phyloP scores from a whole-genome alignment of 2,888 invertebrate genomes.

The Peribatodes rhomboidaria region DNA sequence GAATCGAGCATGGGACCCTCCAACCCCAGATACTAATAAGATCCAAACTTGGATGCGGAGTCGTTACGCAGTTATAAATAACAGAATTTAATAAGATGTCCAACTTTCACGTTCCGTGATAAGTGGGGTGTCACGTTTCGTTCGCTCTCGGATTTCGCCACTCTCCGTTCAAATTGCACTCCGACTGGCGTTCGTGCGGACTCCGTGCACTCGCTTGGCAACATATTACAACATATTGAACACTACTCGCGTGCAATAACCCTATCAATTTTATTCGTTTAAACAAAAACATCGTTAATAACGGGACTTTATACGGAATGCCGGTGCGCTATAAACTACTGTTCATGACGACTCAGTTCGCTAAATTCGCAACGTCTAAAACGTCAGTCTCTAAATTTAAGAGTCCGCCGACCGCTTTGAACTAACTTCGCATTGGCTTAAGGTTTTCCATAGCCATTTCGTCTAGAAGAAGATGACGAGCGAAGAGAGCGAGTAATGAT shows the following conservation, averaged over 20 bases:
- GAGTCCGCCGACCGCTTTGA: too few species aligned
- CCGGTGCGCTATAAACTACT: slow-evolving; percentile 28
- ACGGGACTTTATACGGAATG: slow-evolving; percentile 7
- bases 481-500: too few species aligned
- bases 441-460: too few species aligned
- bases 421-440: too few species aligned
- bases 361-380: slow-evolving; percentile 71
- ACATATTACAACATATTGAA: slow-evolving; percentile 60
- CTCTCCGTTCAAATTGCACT: slow-evolving; percentile 77
- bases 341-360: slow-evolving; percentile 40
- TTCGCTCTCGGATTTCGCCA: slow-evolving; percentile 80
- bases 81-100: slow-evolving; percentile 77
- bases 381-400: slow-evolving; percentile 76
- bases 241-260: slow-evolving; percentile 23
- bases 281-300: slow-evolving; percentile 26
- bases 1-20: slow-evolving; percentile 37
- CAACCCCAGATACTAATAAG: slow-evolving; percentile 44
- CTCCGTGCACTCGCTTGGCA: slow-evolving; percentile 62
- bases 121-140: slow-evolving; percentile 82
- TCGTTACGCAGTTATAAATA: slow-evolving; percentile 71
- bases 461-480: too few species aligned
- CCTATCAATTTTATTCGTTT: slow-evolving; percentile 24
- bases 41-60: slow-evolving; percentile 50
- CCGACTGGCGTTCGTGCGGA: slow-evolving; percentile 62
- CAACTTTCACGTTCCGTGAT: slow-evolving; percentile 79